Percentiles rank a stretch among this genome's conserved stretches.
These are phyloP conservation scores for Xylocopa sonorina DNA, from an alignment of 1,140 invertebrate species.

Conservation along the genomic window DNA sequence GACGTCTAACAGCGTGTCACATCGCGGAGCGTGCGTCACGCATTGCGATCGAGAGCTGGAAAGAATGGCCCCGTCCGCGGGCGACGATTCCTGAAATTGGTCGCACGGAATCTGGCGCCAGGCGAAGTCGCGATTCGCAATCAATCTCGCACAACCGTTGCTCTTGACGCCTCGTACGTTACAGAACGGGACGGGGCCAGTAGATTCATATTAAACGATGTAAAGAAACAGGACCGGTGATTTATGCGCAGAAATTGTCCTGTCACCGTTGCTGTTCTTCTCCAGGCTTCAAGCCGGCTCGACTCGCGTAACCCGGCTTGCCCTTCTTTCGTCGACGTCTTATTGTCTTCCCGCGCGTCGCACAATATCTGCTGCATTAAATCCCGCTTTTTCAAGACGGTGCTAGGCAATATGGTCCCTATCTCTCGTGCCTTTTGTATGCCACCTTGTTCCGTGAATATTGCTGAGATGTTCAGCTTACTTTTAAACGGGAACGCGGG, in stretches of 20 bases:
- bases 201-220: slow-evolving; percentile 79
- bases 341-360: slow-evolving; percentile 58
- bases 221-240: slow-evolving; percentile 79
- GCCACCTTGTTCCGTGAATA: slow-evolving; percentile 1
- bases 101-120: background rate
- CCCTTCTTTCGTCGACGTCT: slow-evolving; percentile 65
- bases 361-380: slow-evolving; percentile 73
- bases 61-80: background rate
- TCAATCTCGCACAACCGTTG: slow-evolving; percentile 76
- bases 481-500: slow-evolving; percentile 7
- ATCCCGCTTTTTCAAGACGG: slow-evolving; percentile 64
- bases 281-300: slow-evolving; percentile 51
- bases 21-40: background rate
- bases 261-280: slow-evolving; percentile 73
- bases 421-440: slow-evolving; percentile 13
- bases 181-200: slow-evolving; percentile 65
- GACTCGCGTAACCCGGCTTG: slow-evolving; percentile 42
- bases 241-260: slow-evolving; percentile 82
- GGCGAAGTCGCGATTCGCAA: slow-evolving; percentile 47
- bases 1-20: no score
- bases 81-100: slow-evolving; percentile 14
- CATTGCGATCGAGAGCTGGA: background rate
- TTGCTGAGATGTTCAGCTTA: background rate
- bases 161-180: slow-evolving; percentile 70
- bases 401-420: slow-evolving; percentile 57